Conservation (phyloP, 2,113 vertebrate species). For the Bungarus multicinctus region DNA sequence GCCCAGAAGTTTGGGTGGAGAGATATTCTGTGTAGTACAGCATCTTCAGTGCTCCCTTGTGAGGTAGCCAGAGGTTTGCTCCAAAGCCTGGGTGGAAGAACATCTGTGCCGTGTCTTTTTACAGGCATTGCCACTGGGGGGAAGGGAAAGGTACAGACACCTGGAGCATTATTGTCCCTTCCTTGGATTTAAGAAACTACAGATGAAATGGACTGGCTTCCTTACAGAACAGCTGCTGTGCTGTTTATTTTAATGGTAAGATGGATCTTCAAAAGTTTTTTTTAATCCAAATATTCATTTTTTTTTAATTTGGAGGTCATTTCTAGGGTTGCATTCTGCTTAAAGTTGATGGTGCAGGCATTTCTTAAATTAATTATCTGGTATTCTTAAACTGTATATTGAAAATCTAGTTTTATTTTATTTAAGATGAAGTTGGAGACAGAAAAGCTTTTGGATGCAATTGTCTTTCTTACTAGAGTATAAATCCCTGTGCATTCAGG, state of each 20-base stretch:
- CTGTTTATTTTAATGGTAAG: conserved; percentile 74
- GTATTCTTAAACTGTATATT: conserved; percentile 4
- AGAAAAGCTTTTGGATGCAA: not conserved
- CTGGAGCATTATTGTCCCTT: conserved; percentile 48
- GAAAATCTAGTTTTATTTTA: conserved; percentile 16
- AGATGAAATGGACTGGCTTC: conserved; percentile 74
- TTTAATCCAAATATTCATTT: not conserved
- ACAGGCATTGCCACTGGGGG: conserved; percentile 37
- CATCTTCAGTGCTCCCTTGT: conserved; percentile 69
- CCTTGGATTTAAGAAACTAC: conserved; percentile 48
- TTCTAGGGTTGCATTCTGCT: not conserved
- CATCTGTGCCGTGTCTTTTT: conserved; percentile 54
- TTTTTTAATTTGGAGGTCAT: not conserved
- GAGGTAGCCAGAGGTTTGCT: conserved; percentile 65
- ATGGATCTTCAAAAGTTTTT: conserved; percentile 48
- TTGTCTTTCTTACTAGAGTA: not conserved
- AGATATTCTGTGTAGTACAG: conserved; percentile 73
- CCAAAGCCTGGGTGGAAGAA: conserved; percentile 64
- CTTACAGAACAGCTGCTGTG: conserved; percentile 64
- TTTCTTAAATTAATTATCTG: not conserved
- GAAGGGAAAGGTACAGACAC: conserved; percentile 45
- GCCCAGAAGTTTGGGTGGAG: conserved; percentile 75
- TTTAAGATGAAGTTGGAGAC: conserved; percentile 31
- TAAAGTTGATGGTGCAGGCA: conserved; percentile 1
- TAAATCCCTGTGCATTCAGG: not conserved